Base-by-base conservation (phyloP, 2,113 vertebrate genomes). In the Brienomyrus longianalis region DNA sequence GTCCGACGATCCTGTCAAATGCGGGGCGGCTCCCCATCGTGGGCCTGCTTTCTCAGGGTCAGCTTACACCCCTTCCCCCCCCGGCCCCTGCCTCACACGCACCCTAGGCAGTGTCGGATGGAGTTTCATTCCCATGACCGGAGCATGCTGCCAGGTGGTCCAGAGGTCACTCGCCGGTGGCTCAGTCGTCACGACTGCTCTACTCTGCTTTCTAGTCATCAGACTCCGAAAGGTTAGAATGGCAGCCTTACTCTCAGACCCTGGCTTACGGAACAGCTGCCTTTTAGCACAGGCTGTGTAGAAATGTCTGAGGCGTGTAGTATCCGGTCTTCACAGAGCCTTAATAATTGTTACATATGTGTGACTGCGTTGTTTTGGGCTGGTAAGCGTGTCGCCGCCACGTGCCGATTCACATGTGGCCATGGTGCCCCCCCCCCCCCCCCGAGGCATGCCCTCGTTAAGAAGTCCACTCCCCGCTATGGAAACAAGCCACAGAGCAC, bases 101-200 rank as follows among this genome's bases (percentile, higher is more conserved):
- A 77, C 70, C 74, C 17, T 80, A 80, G 74, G 74, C 74, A 6
- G 62, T 70, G 92, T 88, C 54, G 91, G 95, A 93, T 95, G 92
- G 92, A 93, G 93, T 96, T 96, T 95, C 95, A 95, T 91, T 95
- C 95, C 91, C 94, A 95, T 95, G 95, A 95, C 94, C 88, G 89
- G 91, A 91, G 88, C 91, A 89, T 89, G 87, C 66, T 91, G 90
- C 89, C 90, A 92, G 92, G 92, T 91, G 91, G 90, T 92, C 94
- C 91, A 91, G 91, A 90, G 89, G 50, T 90, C 91, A 90, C 27
- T 70, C 39, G 39, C 90, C 35, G 39, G 11, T 45, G 13, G 80
- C 87, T n/a, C 47, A 13, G 90, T 91, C 89, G 87, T 92, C 92
- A 94, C 92, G 50, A 90, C 91, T 90, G 89, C 89, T 83, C 88